A percentile compares a stretch with the other conserved stretches of the same genome.
phyloP scores from a whole-genome alignment of 2,113 vertebrate species.

The Cichladusa arquata region DNA sequence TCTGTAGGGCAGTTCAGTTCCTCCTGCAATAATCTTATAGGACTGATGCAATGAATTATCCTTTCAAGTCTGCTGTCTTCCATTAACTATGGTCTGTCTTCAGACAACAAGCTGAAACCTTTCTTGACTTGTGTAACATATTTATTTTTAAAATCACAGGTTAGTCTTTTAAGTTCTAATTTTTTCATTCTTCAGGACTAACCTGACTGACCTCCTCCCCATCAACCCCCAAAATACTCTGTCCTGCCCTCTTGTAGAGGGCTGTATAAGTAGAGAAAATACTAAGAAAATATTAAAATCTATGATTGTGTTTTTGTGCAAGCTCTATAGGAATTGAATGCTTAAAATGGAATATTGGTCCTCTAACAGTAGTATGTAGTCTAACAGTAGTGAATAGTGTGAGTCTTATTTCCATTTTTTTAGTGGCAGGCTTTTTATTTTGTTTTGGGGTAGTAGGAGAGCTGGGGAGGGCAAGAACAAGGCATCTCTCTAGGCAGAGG shows the following conservation, averaged over 20 bases:
- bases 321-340: background rate
- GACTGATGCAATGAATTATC: background rate
- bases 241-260: background rate
- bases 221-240: background rate
- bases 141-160: background rate
- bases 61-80: background rate
- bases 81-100: background rate
- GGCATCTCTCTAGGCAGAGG: background rate
- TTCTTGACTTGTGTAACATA: background rate
- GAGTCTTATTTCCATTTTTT: background rate
- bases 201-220: accelerated
- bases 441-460: background rate
- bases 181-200: background rate
- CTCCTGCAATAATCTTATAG: background rate
- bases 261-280: background rate
- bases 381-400: too few relatives aligned
- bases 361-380: background rate
- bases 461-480: background rate
- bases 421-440: background rate
- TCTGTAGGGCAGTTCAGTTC: background rate
- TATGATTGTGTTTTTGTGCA: background rate
- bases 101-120: background rate
- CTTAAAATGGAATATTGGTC: background rate
- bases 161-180: background rate
- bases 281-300: background rate